A percentile compares a stretch with the other conserved stretches of the same genome.
Conservation (phyloP, 2,888 invertebrate genomes). For the Abscondita cerata region DNA sequence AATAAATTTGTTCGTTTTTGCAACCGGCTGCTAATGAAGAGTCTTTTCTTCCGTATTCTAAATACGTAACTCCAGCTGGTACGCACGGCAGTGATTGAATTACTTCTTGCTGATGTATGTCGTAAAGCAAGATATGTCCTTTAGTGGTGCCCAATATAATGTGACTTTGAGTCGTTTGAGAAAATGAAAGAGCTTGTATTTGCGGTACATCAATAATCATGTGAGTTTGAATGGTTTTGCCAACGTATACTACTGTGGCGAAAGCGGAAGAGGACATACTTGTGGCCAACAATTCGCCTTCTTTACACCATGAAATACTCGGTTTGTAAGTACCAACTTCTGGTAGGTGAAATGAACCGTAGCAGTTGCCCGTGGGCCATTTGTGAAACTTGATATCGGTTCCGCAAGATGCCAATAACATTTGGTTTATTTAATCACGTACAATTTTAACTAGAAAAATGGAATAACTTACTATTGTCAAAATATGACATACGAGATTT, state of each 20-base stretch:
- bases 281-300: conserved; percentile 40
- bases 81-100: conserved; percentile 36
- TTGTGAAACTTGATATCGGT: conserved; percentile 64
- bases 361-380: conserved; percentile 58
- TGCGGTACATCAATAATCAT: conserved; percentile 26
- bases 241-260: conserved; percentile 13
- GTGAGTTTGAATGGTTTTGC: conserved; percentile 12
- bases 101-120: conserved; percentile 40
- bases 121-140: conserved; percentile 46
- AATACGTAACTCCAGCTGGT: conserved; percentile 42
- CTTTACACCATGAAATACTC: conserved; percentile 50
- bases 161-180: conserved; percentile 40
- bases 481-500: no score
- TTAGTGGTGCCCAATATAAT: conserved; percentile 45
- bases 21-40: conserved; percentile 43
- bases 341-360: conserved; percentile 42
- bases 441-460: neutral
- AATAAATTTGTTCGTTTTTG: conserved; percentile 41
- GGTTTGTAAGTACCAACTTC: conserved; percentile 44
- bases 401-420: conserved; percentile 66
- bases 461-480: no score
- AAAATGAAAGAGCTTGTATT: conserved; percentile 42
- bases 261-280: conserved; percentile 15
- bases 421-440: conserved; percentile 39
- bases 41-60: conserved; percentile 48